Evolutionary conservation across 2,797 vertebrate species (phyloP).

Genomic region (Sebastes steindachneri): DNA sequence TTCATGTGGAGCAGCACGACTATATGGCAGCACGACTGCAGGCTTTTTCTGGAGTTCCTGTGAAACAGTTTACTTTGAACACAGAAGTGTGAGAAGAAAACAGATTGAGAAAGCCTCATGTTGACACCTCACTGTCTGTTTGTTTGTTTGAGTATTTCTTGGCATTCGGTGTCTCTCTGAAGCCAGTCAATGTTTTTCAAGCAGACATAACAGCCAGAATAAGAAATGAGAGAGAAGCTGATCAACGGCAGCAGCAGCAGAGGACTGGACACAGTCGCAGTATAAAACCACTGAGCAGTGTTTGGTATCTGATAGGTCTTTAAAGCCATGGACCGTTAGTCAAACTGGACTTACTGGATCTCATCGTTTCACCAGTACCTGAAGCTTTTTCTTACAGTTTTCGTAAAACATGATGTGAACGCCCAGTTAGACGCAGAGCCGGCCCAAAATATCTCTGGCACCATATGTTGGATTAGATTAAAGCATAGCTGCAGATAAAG

Average conservation of each 20-base stretch:
- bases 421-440: background rate
- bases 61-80: constrained; percentile 20
- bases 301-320: background rate
- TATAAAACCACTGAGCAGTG: background rate
- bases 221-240: background rate
- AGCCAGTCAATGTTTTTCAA: constrained; percentile 6
- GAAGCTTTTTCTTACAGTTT: background rate
- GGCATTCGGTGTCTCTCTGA: constrained; percentile 4
- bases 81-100: constrained; percentile 14
- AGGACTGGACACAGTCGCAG: background rate
- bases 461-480: background rate
- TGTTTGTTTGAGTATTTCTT: constrained; percentile 2
- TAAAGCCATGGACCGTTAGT: background rate
- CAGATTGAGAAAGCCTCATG: constrained; percentile 3
- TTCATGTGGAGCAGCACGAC: background rate
- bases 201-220: constrained; percentile 3
- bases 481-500: background rate
- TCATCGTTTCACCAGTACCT: background rate
- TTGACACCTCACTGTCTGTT: background rate
- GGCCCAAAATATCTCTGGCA: background rate
- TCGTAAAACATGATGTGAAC: background rate
- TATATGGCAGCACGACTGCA: background rate
- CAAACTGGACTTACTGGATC: background rate
- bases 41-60: constrained; percentile 6
- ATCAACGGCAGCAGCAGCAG: background rate